These are phyloP conservation scores for Seira sanloemensis DNA, from an alignment of 2,888 invertebrate genomes.

Conservation along the genomic window DNA sequence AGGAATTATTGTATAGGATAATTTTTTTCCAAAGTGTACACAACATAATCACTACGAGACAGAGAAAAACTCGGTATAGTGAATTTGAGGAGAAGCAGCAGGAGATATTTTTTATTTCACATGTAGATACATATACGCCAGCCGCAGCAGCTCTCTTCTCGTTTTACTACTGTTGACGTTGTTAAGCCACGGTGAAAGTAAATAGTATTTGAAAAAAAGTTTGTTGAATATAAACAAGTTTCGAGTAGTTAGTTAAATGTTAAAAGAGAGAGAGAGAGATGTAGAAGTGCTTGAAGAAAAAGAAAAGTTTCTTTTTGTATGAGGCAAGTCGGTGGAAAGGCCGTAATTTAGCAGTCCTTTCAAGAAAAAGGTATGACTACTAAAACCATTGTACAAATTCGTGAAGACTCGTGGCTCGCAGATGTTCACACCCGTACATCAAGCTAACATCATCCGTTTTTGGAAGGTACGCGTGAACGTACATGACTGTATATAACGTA, in stretches of 20 bases:
- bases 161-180: neutral
- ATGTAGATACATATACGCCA: no score
- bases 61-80: no score
- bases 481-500: conserved; percentile 46
- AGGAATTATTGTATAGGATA: no score
- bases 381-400: conserved; percentile 48
- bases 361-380: conserved; percentile 39
- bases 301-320: neutral
- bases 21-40: no score
- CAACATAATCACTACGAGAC: no score
- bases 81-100: no score
- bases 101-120: no score
- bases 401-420: conserved; percentile 65
- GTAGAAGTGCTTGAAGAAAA: neutral
- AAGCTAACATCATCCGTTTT: conserved; percentile 47
- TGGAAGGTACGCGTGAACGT: conserved; percentile 39
- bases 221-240: neutral
- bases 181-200: neutral
- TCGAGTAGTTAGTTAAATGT: neutral
- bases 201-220: no score
- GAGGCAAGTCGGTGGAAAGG: neutral
- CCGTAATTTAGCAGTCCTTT: neutral
- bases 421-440: conserved; percentile 63
- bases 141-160: no score
- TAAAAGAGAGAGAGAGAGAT: neutral